Evolutionary conservation across 2,797 vertebrate species (phyloP), one percentile per base, ranked within the genome.

Genomic region (Muraenolepis orangiensis): DNA sequence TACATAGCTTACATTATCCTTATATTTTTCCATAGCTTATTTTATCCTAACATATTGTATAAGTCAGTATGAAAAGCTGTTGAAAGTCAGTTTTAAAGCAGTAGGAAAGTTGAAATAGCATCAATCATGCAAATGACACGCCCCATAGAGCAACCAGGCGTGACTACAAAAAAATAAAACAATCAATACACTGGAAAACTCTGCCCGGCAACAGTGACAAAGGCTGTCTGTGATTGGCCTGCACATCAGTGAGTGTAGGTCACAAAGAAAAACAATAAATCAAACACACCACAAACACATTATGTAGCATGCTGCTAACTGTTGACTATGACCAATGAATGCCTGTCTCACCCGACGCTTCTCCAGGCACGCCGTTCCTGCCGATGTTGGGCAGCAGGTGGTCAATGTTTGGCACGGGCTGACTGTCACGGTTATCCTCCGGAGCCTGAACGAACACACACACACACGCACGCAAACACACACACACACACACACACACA

Each of bases 371-470:
- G 30, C 92, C 91, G 0, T 95, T 93, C 86, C 96, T 93, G 81
- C 96, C 96, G 4, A 99, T 98, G 93, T 98, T 99, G 88, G 95
- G 94, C 78, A 99, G 94, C 81, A 99, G 94, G 83, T 99, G 97
- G 89, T 99, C 96, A 0, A 99, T 98, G 91, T 98, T 99, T 78
- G 96, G 97, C 79, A 95, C 91, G 0, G 95, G 94, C 78, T 95
- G 95, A 18, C 93, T 89, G 78, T 96, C 95, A 78, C 87, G 90
- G 85, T 96, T 96, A 69, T 96, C 95, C 85, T 96, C 95, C 0
- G 96, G 95, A 12, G 95, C 94, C 96, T 98, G 81, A 2, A 38
- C 28, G 81, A 31, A 79, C 70, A 85, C 26, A 76, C 72, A 72
- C 34, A 74, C 8, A 64, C 66, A 78, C 42, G 31, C 1, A 32